These are phyloP conservation scores for Cercopithecus petaurista DNA, from an alignment of 2,797 vertebrate species.

Conservation along the genomic window DNA sequence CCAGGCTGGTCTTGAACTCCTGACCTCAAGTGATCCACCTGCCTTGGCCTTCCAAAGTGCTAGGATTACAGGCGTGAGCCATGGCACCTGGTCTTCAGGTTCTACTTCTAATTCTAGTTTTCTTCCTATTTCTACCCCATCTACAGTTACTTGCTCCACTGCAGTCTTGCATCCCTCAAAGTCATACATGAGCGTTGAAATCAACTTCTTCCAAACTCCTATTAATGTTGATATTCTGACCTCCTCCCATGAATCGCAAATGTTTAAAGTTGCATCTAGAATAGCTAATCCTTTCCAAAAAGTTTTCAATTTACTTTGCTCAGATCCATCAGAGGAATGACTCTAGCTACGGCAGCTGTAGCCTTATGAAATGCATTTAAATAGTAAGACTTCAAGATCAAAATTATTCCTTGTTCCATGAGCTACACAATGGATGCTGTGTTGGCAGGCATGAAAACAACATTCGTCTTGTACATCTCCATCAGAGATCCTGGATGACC, in stretches of 20 bases:
- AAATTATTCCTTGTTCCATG: neutral
- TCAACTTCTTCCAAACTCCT: neutral
- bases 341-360: neutral
- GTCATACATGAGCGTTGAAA: neutral
- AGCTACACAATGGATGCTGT: neutral
- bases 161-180: neutral
- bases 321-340: neutral
- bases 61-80: neutral
- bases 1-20: neutral
- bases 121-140: neutral
- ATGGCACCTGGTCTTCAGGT: neutral
- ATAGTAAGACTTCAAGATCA: neutral
- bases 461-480: neutral
- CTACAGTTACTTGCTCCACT: neutral
- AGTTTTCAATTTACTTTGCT: neutral
- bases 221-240: neutral
- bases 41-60: neutral
- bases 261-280: neutral
- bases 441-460: neutral
- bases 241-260: neutral
- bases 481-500: neutral
- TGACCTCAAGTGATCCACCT: neutral
- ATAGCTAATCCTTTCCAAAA: neutral
- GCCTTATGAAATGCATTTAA: neutral
- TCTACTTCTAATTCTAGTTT: neutral